Evolutionary conservation across 2,113 vertebrate species (phyloP).

Genomic region (Tychaedon coryphoeus): DNA sequence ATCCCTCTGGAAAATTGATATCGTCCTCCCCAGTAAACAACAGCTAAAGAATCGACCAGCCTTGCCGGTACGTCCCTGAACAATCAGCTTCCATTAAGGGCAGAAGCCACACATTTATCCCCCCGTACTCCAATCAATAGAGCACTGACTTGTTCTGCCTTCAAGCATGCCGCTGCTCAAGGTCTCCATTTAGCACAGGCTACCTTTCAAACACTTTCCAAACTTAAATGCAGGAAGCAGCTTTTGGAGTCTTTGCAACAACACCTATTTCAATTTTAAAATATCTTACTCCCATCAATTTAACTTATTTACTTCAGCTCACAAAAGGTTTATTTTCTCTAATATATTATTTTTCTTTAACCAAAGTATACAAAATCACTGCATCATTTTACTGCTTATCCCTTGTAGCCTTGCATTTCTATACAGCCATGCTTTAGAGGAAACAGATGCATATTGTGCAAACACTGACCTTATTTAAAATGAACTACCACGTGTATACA

Average conservation of each 20-base stretch:
- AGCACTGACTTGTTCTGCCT: slow-evolving; percentile 46
- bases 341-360: background rate
- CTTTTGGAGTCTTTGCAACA: background rate
- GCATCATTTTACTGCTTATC: background rate
- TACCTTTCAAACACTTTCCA: slow-evolving; percentile 46
- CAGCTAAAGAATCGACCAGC: slow-evolving; percentile 78
- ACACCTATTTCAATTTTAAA: background rate
- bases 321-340: background rate
- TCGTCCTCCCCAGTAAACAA: slow-evolving; percentile 82
- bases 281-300: background rate
- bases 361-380: background rate
- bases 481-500: background rate
- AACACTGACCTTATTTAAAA: background rate
- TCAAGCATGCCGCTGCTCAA: slow-evolving; percentile 40
- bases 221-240: background rate
- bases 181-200: slow-evolving; percentile 59
- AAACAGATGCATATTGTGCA: background rate
- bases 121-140: slow-evolving; percentile 73
- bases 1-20: slow-evolving; percentile 81
- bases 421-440: background rate
- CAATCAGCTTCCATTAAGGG: slow-evolving; percentile 83
- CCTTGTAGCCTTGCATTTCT: background rate
- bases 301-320: background rate
- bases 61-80: slow-evolving; percentile 72
- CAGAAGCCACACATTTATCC: slow-evolving; percentile 80